These are phyloP conservation scores for Sitobion miscanthi DNA, from an alignment of 1,140 invertebrate species.

Conservation along the genomic window DNA sequence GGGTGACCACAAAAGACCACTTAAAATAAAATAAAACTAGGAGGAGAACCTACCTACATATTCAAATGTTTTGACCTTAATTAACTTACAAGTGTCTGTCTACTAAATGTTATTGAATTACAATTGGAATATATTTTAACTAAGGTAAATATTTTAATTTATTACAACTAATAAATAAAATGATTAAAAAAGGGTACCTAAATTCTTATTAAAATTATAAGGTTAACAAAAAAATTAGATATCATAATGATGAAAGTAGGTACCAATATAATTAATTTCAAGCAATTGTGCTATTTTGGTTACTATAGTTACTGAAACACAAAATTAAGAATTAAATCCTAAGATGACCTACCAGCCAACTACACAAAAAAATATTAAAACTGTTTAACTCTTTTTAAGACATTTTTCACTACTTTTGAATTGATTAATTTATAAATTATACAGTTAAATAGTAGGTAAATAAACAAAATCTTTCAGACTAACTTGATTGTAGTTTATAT, in stretches of 20 bases:
- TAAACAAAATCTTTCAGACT: neutral
- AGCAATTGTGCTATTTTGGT: neutral
- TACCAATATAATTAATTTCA: neutral
- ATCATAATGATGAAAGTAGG: neutral
- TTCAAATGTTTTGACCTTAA: constrained; percentile 44
- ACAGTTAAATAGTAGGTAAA: neutral
- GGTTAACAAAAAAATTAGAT: neutral
- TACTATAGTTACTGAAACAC: neutral
- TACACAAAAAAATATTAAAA: neutral
- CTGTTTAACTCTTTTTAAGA: neutral
- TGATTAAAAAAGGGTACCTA: neutral
- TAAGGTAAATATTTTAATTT: neutral
- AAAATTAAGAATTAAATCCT: neutral
- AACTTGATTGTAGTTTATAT: neutral
- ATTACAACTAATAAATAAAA: neutral
- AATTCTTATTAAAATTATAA: neutral
- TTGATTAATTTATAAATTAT: neutral
- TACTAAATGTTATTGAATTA: neutral
- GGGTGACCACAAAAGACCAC: constrained; percentile 28
- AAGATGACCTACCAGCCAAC: neutral
- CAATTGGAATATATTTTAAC: neutral
- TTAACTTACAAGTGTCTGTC: neutral
- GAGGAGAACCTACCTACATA: neutral
- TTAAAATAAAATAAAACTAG: constrained; percentile 25
- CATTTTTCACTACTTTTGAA: neutral